Base-by-base conservation (phyloP, 2,888 invertebrate genomes). In the Craniophora ligustri region DNA sequence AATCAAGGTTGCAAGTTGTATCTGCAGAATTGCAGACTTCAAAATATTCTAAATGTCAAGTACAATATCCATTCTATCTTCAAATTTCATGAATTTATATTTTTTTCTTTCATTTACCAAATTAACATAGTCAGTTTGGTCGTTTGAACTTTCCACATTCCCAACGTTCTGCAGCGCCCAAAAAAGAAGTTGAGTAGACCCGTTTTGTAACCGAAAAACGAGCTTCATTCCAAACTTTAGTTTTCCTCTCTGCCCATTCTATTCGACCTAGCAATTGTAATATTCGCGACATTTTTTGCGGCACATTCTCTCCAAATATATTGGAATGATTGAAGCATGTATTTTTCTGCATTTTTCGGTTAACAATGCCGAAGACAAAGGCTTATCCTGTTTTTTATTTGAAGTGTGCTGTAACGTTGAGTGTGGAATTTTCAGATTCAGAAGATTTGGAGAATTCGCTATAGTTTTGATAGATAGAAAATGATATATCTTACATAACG, bases 361-460 rank as follows among this genome's bases (percentile, higher is more conserved):
- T 6, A 14, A 59, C 26, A 2, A 59, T 49, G 11, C 5, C 3
- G 2, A 34, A 48, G 4, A 39, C 28, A 39, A 59, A 21, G 14
- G 14, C 10, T 48, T 38, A 5, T 16, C 31, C 23, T 36, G 14
- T 36, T 46, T 7, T 10, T 13, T 2, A 14, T 5, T 32, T 16
- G 6, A 2, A 3, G 23, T 1, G 10, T 26, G 5, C n/a, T n/a
- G 10, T 21, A n/a, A 8, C 8, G 8, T 8, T 8, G 8, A 21
- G 1, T 21, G 8, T 8, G n/a, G n/a, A n/a, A n/a, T n/a, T n/a
- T n/a, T n/a, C n/a, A n/a, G n/a, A n/a, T n/a, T n/a, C n/a, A n/a
- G n/a, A n/a, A n/a, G n/a, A n/a, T n/a, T n/a, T n/a, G n/a, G n/a
- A n/a, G n/a, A n/a, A n/a, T n/a, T n/a, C n/a, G n/a, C n/a, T n/a